Evolutionary conservation across 2,113 vertebrate species (phyloP).

Genomic region (Peromyscus leucopus): DNA sequence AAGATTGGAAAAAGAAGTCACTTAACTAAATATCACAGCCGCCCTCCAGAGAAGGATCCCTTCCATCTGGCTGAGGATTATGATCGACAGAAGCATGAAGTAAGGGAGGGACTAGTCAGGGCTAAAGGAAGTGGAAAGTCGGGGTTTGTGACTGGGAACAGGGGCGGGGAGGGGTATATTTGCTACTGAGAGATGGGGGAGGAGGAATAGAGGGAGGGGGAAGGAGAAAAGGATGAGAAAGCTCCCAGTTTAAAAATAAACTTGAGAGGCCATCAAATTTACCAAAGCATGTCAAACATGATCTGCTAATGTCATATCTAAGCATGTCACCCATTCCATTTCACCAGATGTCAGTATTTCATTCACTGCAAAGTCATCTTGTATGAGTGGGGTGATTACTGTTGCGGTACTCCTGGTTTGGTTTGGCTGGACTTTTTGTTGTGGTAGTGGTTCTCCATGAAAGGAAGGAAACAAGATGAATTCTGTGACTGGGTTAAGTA

Average conservation of each 20-base stretch:
- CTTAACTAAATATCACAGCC: not conserved
- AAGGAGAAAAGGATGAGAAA: not conserved
- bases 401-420: not conserved
- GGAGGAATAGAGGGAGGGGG: not conserved
- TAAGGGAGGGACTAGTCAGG: not conserved
- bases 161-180: not conserved
- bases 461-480: constrained; percentile 18
- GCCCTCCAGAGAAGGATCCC: not conserved
- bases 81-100: not conserved
- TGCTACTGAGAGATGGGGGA: not conserved
- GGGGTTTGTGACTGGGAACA: not conserved
- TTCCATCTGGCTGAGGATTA: not conserved
- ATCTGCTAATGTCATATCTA: not conserved
- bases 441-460: not conserved
- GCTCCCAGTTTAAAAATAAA: not conserved
- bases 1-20: not conserved
- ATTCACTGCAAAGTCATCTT: not conserved
- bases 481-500: constrained; percentile 2
- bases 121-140: not conserved
- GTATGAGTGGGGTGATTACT: not conserved
- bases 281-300: not conserved
- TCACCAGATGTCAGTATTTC: not conserved
- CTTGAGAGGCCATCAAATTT: not conserved
- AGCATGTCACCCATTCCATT: not conserved
- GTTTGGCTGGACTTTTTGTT: not conserved